Percentiles rank a stretch among this genome's conserved stretches.
Conservation (phyloP, 2,113 vertebrate species). For the Gracilinanus agilis region DNA sequence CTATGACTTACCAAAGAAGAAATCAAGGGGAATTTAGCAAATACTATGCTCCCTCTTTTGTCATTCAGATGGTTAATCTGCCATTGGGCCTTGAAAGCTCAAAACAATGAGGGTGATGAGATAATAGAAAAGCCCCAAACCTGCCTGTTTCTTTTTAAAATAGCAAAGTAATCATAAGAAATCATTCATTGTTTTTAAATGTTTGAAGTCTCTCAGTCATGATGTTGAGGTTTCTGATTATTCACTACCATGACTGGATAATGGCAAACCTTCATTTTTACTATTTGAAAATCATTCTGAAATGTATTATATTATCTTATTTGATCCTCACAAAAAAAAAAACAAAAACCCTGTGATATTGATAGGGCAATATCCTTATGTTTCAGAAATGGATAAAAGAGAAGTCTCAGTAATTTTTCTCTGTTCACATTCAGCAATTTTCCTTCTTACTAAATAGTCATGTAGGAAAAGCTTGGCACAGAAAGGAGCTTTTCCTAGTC, state of each 20-base stretch:
- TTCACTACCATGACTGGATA: neutral
- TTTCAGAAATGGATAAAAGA: neutral
- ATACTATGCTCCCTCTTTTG: slow-evolving; percentile 58
- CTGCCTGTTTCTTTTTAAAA: neutral
- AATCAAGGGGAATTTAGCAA: slow-evolving; percentile 33
- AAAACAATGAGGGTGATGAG: slow-evolving; percentile 67
- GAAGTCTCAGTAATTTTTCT: neutral
- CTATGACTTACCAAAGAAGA: neutral
- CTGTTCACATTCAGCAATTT: neutral
- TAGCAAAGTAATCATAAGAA: neutral
- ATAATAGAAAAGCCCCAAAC: slow-evolving; percentile 52
- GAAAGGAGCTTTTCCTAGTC: too few relatives aligned
- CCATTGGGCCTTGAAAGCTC: slow-evolving; percentile 55
- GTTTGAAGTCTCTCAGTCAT: neutral
- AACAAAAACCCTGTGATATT: neutral
- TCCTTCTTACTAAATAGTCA: neutral
- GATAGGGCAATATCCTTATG: neutral
- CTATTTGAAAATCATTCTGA: neutral
- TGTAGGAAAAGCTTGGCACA: too few relatives aligned
- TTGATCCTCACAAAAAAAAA: neutral
- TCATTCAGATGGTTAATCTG: slow-evolving; percentile 51
- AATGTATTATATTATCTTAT: neutral
- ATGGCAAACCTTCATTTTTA: neutral
- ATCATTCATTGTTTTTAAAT: neutral
- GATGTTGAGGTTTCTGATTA: neutral